Percentiles rank a stretch among this genome's conserved stretches.
Evolutionary conservation across 2,797 vertebrate species (phyloP).

Genomic region (Phaenicophaeus curvirostris): DNA sequence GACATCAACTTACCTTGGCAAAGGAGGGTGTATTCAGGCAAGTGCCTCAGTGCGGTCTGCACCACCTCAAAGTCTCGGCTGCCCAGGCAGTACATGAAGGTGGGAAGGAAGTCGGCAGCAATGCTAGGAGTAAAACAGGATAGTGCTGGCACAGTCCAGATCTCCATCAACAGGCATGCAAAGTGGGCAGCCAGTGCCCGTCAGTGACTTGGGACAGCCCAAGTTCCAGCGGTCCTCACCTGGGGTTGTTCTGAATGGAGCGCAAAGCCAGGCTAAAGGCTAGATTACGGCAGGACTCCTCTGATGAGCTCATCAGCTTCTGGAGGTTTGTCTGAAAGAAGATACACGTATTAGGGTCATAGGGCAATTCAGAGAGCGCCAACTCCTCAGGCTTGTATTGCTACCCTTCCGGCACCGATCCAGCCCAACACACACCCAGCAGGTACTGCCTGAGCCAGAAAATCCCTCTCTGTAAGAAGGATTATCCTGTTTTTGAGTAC

Average conservation of each 20-base stretch:
- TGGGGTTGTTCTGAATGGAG: slow-evolving; percentile 93
- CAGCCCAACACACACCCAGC: not conserved
- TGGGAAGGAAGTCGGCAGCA: slow-evolving; percentile 93
- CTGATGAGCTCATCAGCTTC: slow-evolving; percentile 91
- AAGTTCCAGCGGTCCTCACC: slow-evolving; percentile 75
- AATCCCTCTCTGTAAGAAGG: not conserved
- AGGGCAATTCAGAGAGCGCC: not conserved
- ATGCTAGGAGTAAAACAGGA: slow-evolving; percentile 75
- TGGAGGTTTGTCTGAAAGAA: slow-evolving; percentile 89
- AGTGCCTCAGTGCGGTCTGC: slow-evolving; percentile 93
- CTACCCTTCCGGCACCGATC: not conserved
- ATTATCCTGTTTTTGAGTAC: not conserved
- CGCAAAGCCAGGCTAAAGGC: slow-evolving; percentile 94
- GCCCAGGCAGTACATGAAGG: slow-evolving; percentile 97
- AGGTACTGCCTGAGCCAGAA: not conserved
- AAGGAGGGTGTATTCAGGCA: slow-evolving; percentile 95
- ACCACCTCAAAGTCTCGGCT: slow-evolving; percentile 95
- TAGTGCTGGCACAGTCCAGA: not conserved
- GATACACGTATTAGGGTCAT: not conserved
- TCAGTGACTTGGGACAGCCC: not conserved
- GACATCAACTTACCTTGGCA: slow-evolving; percentile 86
- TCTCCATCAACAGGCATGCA: not conserved
- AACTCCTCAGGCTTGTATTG: not conserved
- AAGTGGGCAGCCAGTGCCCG: not conserved
- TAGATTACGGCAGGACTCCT: slow-evolving; percentile 93